phyloP scores from a whole-genome alignment of 2,888 invertebrate species.

The Lasioglossum oenotherae region DNA sequence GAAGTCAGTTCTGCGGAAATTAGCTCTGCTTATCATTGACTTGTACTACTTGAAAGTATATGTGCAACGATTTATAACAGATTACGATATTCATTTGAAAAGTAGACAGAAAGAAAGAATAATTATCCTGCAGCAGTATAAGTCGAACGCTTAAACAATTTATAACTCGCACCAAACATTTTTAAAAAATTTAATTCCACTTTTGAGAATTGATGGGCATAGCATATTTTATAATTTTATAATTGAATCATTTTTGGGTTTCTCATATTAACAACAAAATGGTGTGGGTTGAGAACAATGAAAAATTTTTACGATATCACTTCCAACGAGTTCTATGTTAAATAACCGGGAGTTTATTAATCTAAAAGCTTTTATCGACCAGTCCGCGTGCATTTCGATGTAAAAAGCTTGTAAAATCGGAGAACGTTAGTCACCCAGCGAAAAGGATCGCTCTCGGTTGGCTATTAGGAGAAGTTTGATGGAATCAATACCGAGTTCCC shows the following conservation, averaged over 20 bases:
- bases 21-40: not conserved
- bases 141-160: not conserved
- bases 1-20: no score
- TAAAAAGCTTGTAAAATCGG: slow-evolving; percentile 5
- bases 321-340: no score
- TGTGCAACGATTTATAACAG: not conserved
- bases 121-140: not conserved
- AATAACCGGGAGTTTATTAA: not conserved
- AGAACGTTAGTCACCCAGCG: not conserved
- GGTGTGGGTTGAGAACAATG: not conserved
- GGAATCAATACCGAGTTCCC: slow-evolving; percentile 24
- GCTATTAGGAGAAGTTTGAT: slow-evolving; percentile 18
- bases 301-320: not conserved
- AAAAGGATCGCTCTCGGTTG: not conserved
- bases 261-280: not conserved
- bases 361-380: not conserved
- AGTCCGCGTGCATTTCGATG: not conserved
- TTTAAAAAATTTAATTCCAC: not conserved
- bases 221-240: no score
- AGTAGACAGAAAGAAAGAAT: not conserved
- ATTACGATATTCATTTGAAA: not conserved
- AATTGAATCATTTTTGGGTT: not conserved
- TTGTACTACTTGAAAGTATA: not conserved
- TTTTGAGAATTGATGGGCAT: no score
- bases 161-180: not conserved